These are phyloP conservation scores for Ochropacha duplaris DNA, from an alignment of 2,888 invertebrate species.

Conservation along the genomic window DNA sequence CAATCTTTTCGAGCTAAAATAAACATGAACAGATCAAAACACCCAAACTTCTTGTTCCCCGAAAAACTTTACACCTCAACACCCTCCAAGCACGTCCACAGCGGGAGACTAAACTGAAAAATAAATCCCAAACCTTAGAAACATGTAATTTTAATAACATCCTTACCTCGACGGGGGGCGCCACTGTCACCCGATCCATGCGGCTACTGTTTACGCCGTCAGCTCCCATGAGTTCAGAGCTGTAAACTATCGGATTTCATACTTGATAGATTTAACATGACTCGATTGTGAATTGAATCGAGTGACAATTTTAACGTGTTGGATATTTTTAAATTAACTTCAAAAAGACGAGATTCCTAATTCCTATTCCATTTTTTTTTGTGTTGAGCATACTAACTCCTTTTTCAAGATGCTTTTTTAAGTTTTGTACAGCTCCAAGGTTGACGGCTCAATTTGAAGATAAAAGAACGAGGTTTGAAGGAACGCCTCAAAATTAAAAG, in stretches of 20 bases:
- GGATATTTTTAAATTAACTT: no score
- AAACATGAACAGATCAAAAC: neutral
- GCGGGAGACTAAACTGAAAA: slow-evolving; percentile 22
- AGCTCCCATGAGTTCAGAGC: slow-evolving; percentile 47
- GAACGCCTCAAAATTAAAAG: no score
- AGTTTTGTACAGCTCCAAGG: no score
- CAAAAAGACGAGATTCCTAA: no score
- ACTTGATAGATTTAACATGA: slow-evolving; percentile 63
- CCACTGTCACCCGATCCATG: slow-evolving; percentile 62
- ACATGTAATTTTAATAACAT: slow-evolving; percentile 40
- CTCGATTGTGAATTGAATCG: slow-evolving; percentile 39
- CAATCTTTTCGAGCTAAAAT: neutral
- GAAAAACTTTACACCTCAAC: slow-evolving; percentile 12
- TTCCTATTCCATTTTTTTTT: no score
- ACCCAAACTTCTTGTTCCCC: neutral
- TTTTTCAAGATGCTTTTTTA: no score
- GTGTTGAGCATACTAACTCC: no score
- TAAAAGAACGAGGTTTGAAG: no score
- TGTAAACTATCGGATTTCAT: slow-evolving; percentile 61
- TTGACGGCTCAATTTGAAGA: no score
- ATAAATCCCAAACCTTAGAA: slow-evolving; percentile 25
- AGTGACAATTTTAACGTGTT: slow-evolving; percentile 34
- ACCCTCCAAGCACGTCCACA: slow-evolving; percentile 34
- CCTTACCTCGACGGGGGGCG: slow-evolving; percentile 60
- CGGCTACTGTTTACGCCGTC: slow-evolving; percentile 71